These are phyloP conservation scores for Leptoteleia sp. DNA, from an alignment of 1,140 invertebrate genomes.

Conservation along the genomic window DNA sequence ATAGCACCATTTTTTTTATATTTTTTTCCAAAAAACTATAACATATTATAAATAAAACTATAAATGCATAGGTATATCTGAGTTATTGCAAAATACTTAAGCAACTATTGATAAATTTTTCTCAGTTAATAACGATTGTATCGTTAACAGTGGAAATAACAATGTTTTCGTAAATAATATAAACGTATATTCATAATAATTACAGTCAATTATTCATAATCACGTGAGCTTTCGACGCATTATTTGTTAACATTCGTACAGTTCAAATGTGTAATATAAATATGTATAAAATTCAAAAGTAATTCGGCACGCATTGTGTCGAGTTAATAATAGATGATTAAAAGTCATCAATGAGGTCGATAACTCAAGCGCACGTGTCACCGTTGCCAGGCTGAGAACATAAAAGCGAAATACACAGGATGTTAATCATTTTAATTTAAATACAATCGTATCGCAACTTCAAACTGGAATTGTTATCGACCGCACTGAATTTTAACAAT, in stretches of 20 bases:
- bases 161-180: slow-evolving; percentile 4
- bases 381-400: background rate
- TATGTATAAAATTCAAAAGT: slow-evolving; percentile 56
- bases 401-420: slow-evolving; percentile 7
- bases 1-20: too few relatives aligned
- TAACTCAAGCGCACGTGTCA: slow-evolving; percentile 18
- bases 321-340: slow-evolving; percentile 53
- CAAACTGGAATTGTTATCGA: slow-evolving; percentile 40
- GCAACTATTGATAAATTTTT: too few relatives aligned
- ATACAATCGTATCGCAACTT: slow-evolving; percentile 22
- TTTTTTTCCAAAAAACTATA: too few relatives aligned
- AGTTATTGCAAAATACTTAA: too few relatives aligned
- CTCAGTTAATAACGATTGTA: slow-evolving; percentile 25
- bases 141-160: slow-evolving; percentile 6
- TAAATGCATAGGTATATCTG: too few relatives aligned
- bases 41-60: too few relatives aligned
- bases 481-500: slow-evolving; percentile 53
- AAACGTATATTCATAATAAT: slow-evolving; percentile 20
- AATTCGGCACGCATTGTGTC: slow-evolving; percentile 52
- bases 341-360: slow-evolving; percentile 54
- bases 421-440: slow-evolving; percentile 9
- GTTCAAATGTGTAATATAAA: slow-evolving; percentile 51
- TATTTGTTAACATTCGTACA: slow-evolving; percentile 44
- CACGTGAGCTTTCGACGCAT: slow-evolving; percentile 20
- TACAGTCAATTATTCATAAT: slow-evolving; percentile 12